Evolutionary conservation across 2,113 vertebrate species (phyloP), one percentile per base, ranked within the genome.

Genomic region (Proterorhinus semilunaris): DNA sequence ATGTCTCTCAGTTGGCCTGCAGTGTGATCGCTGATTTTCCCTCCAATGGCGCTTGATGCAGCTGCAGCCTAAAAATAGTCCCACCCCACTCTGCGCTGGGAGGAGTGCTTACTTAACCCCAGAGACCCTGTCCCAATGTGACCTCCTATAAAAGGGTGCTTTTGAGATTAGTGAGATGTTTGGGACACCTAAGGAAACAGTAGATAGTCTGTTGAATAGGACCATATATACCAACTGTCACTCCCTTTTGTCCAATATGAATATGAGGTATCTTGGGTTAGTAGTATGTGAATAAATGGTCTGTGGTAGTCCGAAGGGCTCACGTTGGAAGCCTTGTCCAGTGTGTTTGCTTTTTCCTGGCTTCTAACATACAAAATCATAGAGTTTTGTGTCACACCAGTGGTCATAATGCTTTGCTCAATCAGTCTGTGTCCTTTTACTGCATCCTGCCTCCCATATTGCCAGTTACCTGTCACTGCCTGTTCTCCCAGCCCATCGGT

Each of bases 41-140:
- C 81, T 82, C 76, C 74, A 58, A 81, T 74, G 83, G 82, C 74
- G 81, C 78, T 74, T 76, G 80, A 82, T 83, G 78, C 86, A 84
- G 87, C 85, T 89, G 81, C 80, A 82, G 81, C 80, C 87, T 91
- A 91, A 86, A 91, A 91, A 92, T 90, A 92, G 85, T 54, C 66
- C 66, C 73, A 54, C 49, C 73, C 79, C 79, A 81, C 81, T 84
- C 81, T 68, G 8, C 78, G 74, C 75, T 13, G 74, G 51, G 66
- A 73, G 68, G 78, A 66, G 78, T 54, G 76, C 71, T 62, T 74
- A 66, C 85, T 58, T 87, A 89, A 88, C 86, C 82, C 86, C 81
- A 59, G 77, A 86, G 80, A 88, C 76, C 83, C 66, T 7, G 77
- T 79, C 74, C 78, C 83, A 70, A 78, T 86, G 64, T 83, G 72